A percentile compares a stretch with the other conserved stretches of the same genome.
Evolutionary conservation across 1,140 invertebrate species (phyloP).

Genomic region (Apis florea): DNA sequence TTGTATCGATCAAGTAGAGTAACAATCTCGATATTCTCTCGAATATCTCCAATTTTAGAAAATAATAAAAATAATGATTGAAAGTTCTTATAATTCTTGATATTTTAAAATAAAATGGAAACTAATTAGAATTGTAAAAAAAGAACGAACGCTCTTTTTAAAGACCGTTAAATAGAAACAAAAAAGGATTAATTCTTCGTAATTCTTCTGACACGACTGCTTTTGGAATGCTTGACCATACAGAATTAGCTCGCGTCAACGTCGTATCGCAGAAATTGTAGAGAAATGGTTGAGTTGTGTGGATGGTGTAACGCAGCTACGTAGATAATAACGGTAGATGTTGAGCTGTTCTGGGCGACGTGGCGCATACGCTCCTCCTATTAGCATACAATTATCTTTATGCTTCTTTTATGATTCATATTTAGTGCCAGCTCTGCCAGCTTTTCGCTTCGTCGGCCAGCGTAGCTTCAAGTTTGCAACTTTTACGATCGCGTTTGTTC

Average conservation of each 20-base stretch:
- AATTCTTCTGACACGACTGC: neutral
- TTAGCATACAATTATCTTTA: slow-evolving; percentile 74
- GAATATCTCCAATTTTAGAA: no score
- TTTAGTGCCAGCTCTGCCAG: slow-evolving; percentile 58
- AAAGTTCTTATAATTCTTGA: neutral
- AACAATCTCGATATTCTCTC: no score
- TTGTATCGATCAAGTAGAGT: no score
- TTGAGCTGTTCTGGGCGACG: slow-evolving; percentile 55
- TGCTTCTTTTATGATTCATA: slow-evolving; percentile 72
- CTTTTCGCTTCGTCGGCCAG: slow-evolving; percentile 26
- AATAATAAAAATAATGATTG: neutral
- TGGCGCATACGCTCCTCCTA: slow-evolving; percentile 65
- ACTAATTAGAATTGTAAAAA: no score
- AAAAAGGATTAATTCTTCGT: slow-evolving; percentile 6
- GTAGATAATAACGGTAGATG: slow-evolving; percentile 60
- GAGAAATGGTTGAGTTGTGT: slow-evolving; percentile 9
- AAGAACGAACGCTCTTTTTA: neutral
- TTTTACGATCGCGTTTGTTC: slow-evolving; percentile 65
- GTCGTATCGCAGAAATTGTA: slow-evolving; percentile 31
- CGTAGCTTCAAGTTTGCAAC: slow-evolving; percentile 51
- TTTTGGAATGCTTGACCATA: slow-evolving; percentile 37
- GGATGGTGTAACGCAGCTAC: slow-evolving; percentile 47
- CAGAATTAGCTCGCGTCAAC: slow-evolving; percentile 51
- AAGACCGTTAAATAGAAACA: neutral
- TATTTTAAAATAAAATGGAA: neutral